Evolutionary conservation across 1,140 invertebrate species (phyloP).

Genomic region (Diorhabda carinulata): DNA sequence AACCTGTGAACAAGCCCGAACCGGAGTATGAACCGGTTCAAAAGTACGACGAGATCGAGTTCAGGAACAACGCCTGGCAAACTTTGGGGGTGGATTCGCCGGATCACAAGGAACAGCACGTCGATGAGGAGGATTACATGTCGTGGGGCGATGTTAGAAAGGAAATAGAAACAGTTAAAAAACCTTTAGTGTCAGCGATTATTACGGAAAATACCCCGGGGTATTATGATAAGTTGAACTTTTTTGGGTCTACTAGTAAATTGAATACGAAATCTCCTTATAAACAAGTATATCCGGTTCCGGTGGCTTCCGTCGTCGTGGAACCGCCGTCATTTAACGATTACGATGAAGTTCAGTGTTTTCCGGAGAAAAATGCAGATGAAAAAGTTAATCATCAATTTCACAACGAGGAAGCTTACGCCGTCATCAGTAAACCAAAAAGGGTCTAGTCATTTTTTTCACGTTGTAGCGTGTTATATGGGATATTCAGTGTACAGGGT

Average conservation of each 20-base stretch:
- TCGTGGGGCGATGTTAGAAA: constrained; percentile 39
- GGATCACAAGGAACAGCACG: constrained; percentile 55
- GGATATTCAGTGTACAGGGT: too few species aligned
- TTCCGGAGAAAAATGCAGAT: constrained; percentile 29
- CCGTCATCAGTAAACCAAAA: constrained; percentile 76
- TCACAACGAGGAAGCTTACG: constrained; percentile 73
- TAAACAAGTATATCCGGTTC: constrained; percentile 58
- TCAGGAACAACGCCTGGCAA: constrained; percentile 70
- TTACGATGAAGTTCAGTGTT: constrained; percentile 61
- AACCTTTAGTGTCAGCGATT: constrained; percentile 37
- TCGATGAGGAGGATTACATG: constrained; percentile 39
- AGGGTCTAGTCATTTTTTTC: constrained; percentile 55
- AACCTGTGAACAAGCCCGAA: not conserved
- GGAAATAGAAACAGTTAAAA: constrained; percentile 20
- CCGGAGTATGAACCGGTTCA: constrained; percentile 31
- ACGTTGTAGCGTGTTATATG: too few species aligned
- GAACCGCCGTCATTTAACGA: constrained; percentile 54
- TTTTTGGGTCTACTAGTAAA: constrained; percentile 70
- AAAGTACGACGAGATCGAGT: constrained; percentile 65
- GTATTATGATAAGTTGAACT: constrained; percentile 74
- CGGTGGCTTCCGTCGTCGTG: constrained; percentile 31
- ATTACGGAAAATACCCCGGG: constrained; percentile 36
- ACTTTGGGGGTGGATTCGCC: constrained; percentile 69
- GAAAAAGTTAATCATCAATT: constrained; percentile 59
- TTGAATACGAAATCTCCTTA: constrained; percentile 64